Evolutionary conservation across 2,113 vertebrate genomes (phyloP).

Genomic region (Marmota flaviventris): DNA sequence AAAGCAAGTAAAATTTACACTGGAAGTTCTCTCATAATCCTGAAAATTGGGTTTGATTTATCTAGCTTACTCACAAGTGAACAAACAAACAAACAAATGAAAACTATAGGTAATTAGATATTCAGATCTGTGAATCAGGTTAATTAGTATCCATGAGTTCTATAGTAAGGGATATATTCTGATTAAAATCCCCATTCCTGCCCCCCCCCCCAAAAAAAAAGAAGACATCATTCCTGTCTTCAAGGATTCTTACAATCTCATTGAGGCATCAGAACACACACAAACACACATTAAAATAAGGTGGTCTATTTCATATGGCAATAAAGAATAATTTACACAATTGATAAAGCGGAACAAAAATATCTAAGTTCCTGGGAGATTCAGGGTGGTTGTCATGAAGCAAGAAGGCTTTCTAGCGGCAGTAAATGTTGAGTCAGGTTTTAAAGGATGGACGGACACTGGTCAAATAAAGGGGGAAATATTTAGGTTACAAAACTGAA

Average conservation of each 20-base stretch:
- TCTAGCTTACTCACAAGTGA: background rate
- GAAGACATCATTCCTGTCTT: background rate
- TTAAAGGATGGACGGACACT: background rate
- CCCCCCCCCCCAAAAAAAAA: background rate
- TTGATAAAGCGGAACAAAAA: background rate
- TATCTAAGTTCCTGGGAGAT: background rate
- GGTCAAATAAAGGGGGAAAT: background rate
- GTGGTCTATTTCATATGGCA: background rate
- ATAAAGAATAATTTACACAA: background rate
- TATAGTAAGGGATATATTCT: background rate
- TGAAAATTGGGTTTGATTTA: background rate
- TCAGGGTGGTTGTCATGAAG: background rate
- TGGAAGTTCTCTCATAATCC: background rate
- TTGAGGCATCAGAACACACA: background rate
- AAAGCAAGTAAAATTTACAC: conserved; percentile 20
- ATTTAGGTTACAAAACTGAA: background rate
- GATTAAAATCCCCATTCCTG: background rate
- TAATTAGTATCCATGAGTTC: background rate
- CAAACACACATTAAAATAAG: background rate
- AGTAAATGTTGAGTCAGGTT: background rate
- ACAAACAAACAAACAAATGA: background rate
- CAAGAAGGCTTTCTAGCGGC: background rate
- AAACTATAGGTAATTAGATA: background rate
- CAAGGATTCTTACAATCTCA: background rate
- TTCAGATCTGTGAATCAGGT: background rate